Base-by-base conservation (phyloP, 2,888 invertebrate species). In the Dyspetes luteomarginatus region DNA sequence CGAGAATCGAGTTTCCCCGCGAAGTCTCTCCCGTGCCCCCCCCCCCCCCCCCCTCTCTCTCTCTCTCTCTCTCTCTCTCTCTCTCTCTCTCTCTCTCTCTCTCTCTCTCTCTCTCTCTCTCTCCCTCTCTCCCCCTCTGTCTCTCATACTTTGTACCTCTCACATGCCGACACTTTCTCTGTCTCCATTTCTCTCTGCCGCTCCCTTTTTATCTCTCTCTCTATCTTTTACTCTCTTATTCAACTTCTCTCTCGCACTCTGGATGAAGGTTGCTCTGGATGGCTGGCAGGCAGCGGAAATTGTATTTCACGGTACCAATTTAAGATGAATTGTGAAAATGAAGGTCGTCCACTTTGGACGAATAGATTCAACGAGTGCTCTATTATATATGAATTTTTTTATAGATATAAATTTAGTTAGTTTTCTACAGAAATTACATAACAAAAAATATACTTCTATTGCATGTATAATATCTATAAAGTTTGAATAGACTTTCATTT, bases 261-360 rank as follows among this genome's bases (percentile, higher is more conserved):
- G 56, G 64, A 15, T 64, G 26, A 30, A 55, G 69, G 30, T 30
- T 22, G 36, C 52, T 17, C 24, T 75, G 72, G 68, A 77, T 76
- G 78, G 78, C 81, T 72, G 82, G 60, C 78, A 68, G 77, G 56
- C 76, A 62, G 67, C 83, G 87, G 87, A 87, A 87, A 87, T 86
- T 87, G 86, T 86, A 84, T 86, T 86, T 86, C 86, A 85, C 85
- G 83, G 83, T 83, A 78, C 85, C 86, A 85, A 86, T 86, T 85
- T 85, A 81, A 84, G 83, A 86, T 85, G 84, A 84, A 84, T 86
- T 85, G 83, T 84, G 85, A 85, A 84, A 83, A 83, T 81, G 81
- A 78, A 81, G 81, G 67, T 68, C 62, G 71, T 56, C 60, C 73
- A 73, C 68, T 73, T 73, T 64, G 45, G 60, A 73, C 73, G 81